phyloP scores from a whole-genome alignment of 1,140 invertebrate genomes.

The Drosophila sproati region DNA sequence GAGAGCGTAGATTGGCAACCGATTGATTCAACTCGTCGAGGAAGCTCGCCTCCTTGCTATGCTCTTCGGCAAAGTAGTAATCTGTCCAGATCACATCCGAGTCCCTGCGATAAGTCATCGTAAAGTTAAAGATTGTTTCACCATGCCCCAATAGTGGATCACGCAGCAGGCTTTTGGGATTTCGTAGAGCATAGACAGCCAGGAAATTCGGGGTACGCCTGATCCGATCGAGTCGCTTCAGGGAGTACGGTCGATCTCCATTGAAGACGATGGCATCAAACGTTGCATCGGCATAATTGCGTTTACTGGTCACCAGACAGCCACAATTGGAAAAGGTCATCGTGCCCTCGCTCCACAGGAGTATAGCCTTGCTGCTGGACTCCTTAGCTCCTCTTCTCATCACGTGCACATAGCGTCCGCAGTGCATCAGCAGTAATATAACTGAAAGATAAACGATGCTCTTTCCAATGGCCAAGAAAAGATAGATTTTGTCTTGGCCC shows the following conservation, averaged over 20 bases:
- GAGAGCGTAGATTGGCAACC: not conserved
- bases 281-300: not conserved
- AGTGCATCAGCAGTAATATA: not conserved
- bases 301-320: conserved; percentile 47
- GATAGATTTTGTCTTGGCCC: not conserved
- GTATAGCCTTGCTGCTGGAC: conserved; percentile 9
- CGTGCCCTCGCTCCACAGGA: conserved; percentile 46
- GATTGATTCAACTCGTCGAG: not conserved
- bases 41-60: not conserved
- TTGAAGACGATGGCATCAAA: conserved; percentile 57
- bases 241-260: conserved; percentile 46
- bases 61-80: conserved; percentile 36
- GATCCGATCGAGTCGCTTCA: conserved; percentile 7
- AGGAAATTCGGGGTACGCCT: conserved; percentile 22
- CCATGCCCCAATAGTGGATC: not conserved
- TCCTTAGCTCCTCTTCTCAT: not conserved
- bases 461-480: not conserved
- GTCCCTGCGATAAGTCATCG: conserved; percentile 64
- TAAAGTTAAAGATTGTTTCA: conserved; percentile 38
- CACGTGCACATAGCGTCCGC: not conserved
- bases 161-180: conserved; percentile 31
- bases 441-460: not conserved
- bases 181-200: conserved; percentile 37
- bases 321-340: conserved; percentile 39
- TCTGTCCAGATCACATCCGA: conserved; percentile 57